These are phyloP conservation scores for Anarsia innoxiella DNA, from an alignment of 2,888 invertebrate species.

Conservation along the genomic window DNA sequence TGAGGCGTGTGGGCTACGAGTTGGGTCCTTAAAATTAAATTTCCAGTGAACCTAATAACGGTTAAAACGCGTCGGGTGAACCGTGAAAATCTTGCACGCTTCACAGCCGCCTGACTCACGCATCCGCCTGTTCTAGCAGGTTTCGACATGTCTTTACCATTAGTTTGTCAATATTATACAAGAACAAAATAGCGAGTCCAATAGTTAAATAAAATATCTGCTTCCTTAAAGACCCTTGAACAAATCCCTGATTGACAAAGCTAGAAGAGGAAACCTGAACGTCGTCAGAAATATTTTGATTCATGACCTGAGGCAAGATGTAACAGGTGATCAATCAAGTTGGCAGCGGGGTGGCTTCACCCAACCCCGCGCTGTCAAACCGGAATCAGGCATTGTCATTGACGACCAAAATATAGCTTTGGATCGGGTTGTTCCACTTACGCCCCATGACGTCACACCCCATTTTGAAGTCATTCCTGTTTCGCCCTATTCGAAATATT, in stretches of 20 bases:
- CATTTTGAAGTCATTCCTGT: no score
- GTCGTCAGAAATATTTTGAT: slow-evolving; percentile 5
- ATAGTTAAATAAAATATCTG: no score
- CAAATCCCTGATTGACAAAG: no score
- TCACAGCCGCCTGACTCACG: slow-evolving; percentile 28
- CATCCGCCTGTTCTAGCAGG: neutral
- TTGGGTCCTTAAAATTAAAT: slow-evolving; percentile 27
- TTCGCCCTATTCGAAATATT: no score
- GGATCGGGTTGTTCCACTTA: no score
- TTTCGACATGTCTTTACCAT: slow-evolving; percentile 3
- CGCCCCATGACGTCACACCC: no score
- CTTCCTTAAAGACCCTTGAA: no score
- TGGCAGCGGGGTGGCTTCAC: no score
- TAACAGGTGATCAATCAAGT: slow-evolving; percentile 11
- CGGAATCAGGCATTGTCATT: no score
- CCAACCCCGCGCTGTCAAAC: no score
- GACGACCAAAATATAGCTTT: neutral
- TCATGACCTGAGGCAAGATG: slow-evolving; percentile 8
- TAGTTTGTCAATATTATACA: slow-evolving; percentile 1
- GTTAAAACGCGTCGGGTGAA: slow-evolving; percentile 32
- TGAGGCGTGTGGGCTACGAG: slow-evolving; percentile 10
- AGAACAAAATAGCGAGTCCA: no score
- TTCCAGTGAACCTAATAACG: slow-evolving; percentile 38
- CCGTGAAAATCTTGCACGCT: slow-evolving; percentile 38
- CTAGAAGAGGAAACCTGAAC: neutral